A percentile compares a stretch with the other conserved stretches of the same genome.
Evolutionary conservation across 2,113 vertebrate species (phyloP).

Genomic region (Fregetta grallaria): DNA sequence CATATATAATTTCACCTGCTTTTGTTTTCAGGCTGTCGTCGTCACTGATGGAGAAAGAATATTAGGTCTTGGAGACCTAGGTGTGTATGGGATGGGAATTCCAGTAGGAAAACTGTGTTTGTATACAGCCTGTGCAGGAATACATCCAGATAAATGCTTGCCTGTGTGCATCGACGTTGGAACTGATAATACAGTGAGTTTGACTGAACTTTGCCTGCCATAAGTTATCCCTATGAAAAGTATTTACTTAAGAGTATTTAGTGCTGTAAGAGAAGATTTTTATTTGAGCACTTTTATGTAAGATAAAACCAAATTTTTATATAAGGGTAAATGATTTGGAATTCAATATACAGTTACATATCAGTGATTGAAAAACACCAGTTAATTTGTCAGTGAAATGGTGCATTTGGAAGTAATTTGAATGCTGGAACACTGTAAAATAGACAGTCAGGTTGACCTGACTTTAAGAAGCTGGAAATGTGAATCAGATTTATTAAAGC

Average conservation of each 20-base stretch:
- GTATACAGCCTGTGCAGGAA: slow-evolving; percentile 94
- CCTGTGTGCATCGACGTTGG: slow-evolving; percentile 96
- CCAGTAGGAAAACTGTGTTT: slow-evolving; percentile 95
- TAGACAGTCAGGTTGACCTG: neutral
- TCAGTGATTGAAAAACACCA: fast-evolving
- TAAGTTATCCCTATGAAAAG: neutral
- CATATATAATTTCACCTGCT: fast-evolving
- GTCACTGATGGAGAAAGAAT: slow-evolving; percentile 97
- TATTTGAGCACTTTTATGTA: neutral
- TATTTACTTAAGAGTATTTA: neutral
- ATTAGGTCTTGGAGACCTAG: slow-evolving; percentile 92
- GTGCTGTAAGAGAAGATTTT: fast-evolving
- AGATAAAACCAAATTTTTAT: neutral
- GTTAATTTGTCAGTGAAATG: neutral
- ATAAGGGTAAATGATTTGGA: neutral
- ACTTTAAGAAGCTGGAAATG: neutral
- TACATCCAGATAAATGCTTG: slow-evolving; percentile 88
- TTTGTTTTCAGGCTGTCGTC: slow-evolving; percentile 86
- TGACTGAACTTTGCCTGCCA: neutral
- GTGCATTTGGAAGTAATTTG: neutral
- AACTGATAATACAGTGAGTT: slow-evolving; percentile 87
- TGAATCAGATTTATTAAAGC: neutral
- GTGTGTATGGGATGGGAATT: slow-evolving; percentile 97
- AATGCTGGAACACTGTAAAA: neutral
- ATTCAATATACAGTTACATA: fast-evolving